Base-by-base conservation (phyloP, 2,888 invertebrate species). In the Cotesia congregata region DNA sequence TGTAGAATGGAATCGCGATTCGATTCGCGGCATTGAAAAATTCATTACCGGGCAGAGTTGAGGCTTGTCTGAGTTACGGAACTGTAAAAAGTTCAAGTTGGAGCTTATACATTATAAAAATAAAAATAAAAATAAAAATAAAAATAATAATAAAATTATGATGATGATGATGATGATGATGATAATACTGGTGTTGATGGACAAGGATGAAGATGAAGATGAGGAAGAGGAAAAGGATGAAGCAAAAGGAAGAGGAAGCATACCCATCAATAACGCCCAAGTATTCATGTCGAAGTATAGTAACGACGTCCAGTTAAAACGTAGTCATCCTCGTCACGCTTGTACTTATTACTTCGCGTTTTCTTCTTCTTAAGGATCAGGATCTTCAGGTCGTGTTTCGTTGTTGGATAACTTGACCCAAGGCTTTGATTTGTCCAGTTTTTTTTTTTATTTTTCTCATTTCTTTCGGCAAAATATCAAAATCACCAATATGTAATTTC, bases 241-340 rank as follows among this genome's bases (percentile, higher is more conserved):
- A 41, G n/a, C 30, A 39, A 40, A 39, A 67, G 40, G 39, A 39
- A 67, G 67, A 67, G 41, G 50, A 50, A 17, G 60, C 50, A 70
- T 41, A 41, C 41, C 72, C 72, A 76, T 80, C 78, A 77, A 73
- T 76, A 80, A 40, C 79, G 77, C 79, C 80, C 79, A 67, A 72
- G 79, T 50, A 50, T 77, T 60, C 71, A 41, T 61, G 65, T 73
- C 72, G 70, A 73, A 64, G 9, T 50, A 9, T 12, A 50, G 50
- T 50, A 50, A 50, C 12, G 50, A 50, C 74, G 71, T 65, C 30
- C 30, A 59, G 20, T 79, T 78, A 75, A 71, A 79, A 73, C 77
- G 72, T 68, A 70, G 77, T 81, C 80, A 81, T 79, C 73, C 77
- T 78, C 77, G 78, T 78, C 77, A 79, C 75, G 75, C 71, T 75